These are phyloP conservation scores for Melanotaenia pygmaea DNA, from an alignment of 2,797 vertebrate species.

Conservation along the genomic window DNA sequence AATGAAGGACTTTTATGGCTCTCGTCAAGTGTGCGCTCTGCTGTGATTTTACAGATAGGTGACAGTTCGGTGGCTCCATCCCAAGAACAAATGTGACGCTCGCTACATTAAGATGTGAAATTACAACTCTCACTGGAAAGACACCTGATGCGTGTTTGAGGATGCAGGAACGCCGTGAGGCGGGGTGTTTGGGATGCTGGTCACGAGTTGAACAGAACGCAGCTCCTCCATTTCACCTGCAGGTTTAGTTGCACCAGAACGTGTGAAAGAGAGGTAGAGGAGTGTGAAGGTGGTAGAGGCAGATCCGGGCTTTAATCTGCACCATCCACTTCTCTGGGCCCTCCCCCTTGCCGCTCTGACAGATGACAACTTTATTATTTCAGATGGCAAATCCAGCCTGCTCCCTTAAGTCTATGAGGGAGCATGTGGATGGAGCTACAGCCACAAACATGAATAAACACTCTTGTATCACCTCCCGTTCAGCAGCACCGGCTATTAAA, in stretches of 20 bases:
- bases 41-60: constrained; percentile 26
- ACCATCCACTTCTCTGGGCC: constrained; percentile 52
- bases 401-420: constrained; percentile 62
- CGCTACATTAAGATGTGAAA: constrained; percentile 18
- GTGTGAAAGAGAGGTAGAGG: constrained; percentile 37
- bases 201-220: constrained; percentile 59
- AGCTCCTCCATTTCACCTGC: constrained; percentile 66
- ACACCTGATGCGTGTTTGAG: constrained; percentile 36
- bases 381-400: constrained; percentile 77
- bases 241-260: constrained; percentile 43
- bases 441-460: constrained; percentile 68
- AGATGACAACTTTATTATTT: constrained; percentile 86
- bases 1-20: constrained; percentile 44
- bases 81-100: constrained; percentile 40
- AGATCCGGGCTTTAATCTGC: constrained; percentile 78
- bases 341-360: constrained; percentile 73
- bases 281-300: constrained; percentile 50
- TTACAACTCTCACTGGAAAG: constrained; percentile 20
- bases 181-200: constrained; percentile 51
- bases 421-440: constrained; percentile 53
- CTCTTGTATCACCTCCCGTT: constrained; percentile 33
- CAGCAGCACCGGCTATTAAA: not conserved
- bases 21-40: constrained; percentile 13
- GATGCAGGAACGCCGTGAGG: constrained; percentile 12
- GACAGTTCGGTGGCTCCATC: constrained; percentile 29